A percentile compares a stretch with the other conserved stretches of the same genome.
These are phyloP conservation scores for Sparidentex hasta DNA, from an alignment of 2,797 vertebrate genomes.

Conservation along the genomic window DNA sequence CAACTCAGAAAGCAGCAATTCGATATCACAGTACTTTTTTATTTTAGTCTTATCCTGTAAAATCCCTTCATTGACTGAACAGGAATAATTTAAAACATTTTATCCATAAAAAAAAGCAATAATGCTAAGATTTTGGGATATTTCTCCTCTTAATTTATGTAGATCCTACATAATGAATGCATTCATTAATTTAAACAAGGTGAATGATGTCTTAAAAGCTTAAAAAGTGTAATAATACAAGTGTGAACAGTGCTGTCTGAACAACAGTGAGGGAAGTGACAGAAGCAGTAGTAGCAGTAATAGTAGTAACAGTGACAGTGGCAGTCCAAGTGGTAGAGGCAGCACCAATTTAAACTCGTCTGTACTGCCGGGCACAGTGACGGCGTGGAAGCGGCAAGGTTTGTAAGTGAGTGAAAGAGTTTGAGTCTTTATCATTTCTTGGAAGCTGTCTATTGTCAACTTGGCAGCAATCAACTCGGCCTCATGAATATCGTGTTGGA, in stretches of 20 bases:
- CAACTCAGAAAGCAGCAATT: slow-evolving; percentile 16
- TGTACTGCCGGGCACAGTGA: slow-evolving; percentile 13
- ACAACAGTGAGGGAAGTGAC: neutral
- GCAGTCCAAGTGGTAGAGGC: slow-evolving; percentile 8
- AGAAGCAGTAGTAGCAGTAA: neutral
- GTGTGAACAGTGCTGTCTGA: neutral
- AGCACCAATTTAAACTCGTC: slow-evolving; percentile 40
- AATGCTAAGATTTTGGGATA: neutral
- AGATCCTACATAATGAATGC: neutral
- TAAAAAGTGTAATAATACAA: neutral
- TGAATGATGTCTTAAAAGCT: neutral
- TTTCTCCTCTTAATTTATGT: neutral
- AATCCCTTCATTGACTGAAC: neutral
- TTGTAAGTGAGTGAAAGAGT: neutral
- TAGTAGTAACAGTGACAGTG: neutral
- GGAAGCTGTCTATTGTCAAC: neutral
- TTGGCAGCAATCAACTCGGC: neutral
- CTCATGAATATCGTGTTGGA: neutral
- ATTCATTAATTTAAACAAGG: neutral
- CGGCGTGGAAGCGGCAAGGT: slow-evolving; percentile 5
- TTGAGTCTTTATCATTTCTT: slow-evolving; percentile 4
- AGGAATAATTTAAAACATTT: neutral
- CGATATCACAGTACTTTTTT: neutral
- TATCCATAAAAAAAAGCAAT: slow-evolving; percentile 3
- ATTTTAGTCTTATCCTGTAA: slow-evolving; percentile 12